These are phyloP conservation scores for Cynopterus sphinx DNA, from an alignment of 2,797 vertebrate species.

Conservation along the genomic window DNA sequence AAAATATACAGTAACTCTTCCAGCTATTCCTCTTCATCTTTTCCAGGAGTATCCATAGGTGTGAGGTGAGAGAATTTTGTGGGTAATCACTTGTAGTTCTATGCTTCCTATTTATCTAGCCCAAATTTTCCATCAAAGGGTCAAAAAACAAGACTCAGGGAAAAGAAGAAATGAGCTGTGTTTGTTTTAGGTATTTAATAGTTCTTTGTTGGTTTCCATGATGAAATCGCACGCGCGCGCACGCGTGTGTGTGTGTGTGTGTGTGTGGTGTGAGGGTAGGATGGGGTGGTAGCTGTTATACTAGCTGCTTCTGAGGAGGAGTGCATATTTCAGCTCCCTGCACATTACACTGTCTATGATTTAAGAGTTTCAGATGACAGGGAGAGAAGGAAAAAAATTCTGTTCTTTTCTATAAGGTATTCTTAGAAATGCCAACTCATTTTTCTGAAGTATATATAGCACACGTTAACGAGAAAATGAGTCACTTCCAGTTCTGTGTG, in stretches of 20 bases:
- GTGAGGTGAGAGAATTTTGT: neutral
- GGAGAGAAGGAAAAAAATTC: constrained; percentile 69
- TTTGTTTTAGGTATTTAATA: constrained; percentile 54
- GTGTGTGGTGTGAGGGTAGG: neutral
- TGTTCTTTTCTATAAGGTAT: constrained; percentile 62
- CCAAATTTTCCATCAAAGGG: constrained; percentile 30
- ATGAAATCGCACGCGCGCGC: no score
- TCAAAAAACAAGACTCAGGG: constrained; percentile 37
- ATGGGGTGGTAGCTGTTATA: neutral
- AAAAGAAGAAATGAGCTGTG: neutral
- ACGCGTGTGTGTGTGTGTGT: no score
- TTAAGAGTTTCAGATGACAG: constrained; percentile 66
- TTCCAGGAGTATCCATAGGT: neutral
- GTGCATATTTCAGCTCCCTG: neutral
- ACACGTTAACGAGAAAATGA: constrained; percentile 76
- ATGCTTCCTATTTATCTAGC: constrained; percentile 6
- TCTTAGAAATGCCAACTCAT: constrained; percentile 77
- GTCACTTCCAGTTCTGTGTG: constrained; percentile 68
- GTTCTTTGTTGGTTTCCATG: neutral
- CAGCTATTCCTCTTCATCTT: neutral
- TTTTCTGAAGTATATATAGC: constrained; percentile 74
- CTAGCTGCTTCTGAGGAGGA: neutral
- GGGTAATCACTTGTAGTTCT: neutral
- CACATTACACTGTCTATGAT: neutral
- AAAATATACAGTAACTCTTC: neutral